Base-by-base conservation (phyloP, 2,113 vertebrate species). In the Sinocyclocheilus anshuiensis region DNA sequence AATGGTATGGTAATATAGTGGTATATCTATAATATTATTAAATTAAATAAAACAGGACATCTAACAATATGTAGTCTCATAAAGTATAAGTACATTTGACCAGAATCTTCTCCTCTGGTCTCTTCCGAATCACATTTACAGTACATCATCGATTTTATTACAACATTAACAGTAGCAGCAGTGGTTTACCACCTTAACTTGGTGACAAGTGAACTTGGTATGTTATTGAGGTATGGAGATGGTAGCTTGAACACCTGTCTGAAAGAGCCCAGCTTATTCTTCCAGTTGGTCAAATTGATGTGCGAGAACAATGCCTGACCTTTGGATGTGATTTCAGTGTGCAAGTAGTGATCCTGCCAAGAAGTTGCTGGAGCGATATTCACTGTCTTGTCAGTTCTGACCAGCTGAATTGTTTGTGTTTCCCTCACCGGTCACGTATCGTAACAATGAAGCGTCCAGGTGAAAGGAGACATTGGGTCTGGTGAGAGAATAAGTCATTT, bases 271-370 rank as follows among this genome's bases (percentile, higher is more conserved):
- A 20, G 22, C 39, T 45, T 10, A 61, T 79, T 63, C 16, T 48
- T 81, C 78, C 78, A 63, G 55, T 24, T 48, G 61, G 79, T 81
- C 61, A 26, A 18, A 81, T 55, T 77, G 57, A 81, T 63, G 78
- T 16, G 7, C 0, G 15, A 65, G 7, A 36, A 65, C 57, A 63
- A 26, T 63, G 78, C 42, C 42, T 67, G 79, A 50, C 24, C 79
- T 81, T 11, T 50, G 15, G 61, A 81, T 81, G 61, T 67, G 59
- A 67, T 26, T 81, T 81, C 42, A 63, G 61, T 81, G 79, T 65
- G 42, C 9, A 48, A 29, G 61, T 16, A 67, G 33, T 0, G 16
- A 67, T 69, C 29, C 61, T 22, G 18, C 29, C 57, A 81, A 50
- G 36, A 81, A 81, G 36, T 10, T 18, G 18, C 42, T 67, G 24